Evolutionary conservation across 2,888 invertebrate genomes (phyloP).

Genomic region (Strigamia transsilvanica): DNA sequence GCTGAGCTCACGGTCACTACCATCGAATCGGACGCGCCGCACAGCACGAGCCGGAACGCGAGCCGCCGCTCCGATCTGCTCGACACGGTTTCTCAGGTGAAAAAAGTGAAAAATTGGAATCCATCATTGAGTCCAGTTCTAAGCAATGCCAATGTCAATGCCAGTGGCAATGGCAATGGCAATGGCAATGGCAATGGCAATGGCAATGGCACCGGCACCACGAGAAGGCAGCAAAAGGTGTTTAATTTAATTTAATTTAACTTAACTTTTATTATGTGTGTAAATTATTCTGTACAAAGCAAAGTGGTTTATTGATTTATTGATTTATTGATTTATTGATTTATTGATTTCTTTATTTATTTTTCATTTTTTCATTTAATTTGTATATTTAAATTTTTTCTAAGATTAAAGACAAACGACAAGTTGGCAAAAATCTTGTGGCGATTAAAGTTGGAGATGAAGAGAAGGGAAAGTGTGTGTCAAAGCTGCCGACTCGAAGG

Average conservation of each 20-base stretch:
- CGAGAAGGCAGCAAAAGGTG: slow-evolving; percentile 7
- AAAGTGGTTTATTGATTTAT: neutral
- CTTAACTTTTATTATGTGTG: neutral
- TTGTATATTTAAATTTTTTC: slow-evolving; percentile 5
- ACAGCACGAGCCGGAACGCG: neutral
- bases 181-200: too few relatives aligned
- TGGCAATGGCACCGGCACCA: neutral
- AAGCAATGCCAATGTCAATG: too few relatives aligned
- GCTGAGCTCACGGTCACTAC: neutral
- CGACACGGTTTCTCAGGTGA: neutral
- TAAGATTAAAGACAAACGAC: slow-evolving; percentile 29
- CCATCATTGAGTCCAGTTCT: neutral
- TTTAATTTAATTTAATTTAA: neutral
- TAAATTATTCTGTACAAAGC: neutral
- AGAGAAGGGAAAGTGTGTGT: neutral
- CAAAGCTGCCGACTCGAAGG: neutral
- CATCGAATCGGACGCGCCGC: neutral
- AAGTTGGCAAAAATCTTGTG: slow-evolving; percentile 11
- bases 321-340: too few relatives aligned
- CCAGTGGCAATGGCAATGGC: too few relatives aligned
- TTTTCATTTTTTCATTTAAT: neutral
- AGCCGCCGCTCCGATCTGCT: neutral
- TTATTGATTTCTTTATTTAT: too few relatives aligned
- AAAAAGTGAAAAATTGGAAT: slow-evolving; percentile 28
- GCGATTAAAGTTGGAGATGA: neutral